A percentile compares a stretch with the other conserved stretches of the same genome.
phyloP scores from a whole-genome alignment of 2,113 vertebrate species.

The Petroica traversi region DNA sequence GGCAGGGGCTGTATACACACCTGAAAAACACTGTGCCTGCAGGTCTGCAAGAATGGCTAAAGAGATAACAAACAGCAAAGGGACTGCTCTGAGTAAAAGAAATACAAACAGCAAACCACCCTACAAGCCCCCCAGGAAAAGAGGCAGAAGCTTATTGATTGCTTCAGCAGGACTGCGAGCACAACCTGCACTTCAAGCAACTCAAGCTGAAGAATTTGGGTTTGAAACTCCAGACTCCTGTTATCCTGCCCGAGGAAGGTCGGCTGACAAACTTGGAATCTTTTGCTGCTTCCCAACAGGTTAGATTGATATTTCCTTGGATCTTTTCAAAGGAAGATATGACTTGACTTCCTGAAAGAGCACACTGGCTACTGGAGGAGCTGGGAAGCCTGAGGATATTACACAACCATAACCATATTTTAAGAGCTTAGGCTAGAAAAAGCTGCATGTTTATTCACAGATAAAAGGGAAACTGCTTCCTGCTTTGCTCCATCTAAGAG shows the following conservation, averaged over 20 bases:
- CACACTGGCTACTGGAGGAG: neutral
- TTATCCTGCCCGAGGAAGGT: neutral
- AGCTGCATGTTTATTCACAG: slow-evolving; percentile 36
- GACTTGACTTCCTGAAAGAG: neutral
- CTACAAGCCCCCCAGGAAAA: neutral
- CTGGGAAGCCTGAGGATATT: slow-evolving; percentile 2
- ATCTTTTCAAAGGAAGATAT: neutral
- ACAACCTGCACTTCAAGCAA: neutral
- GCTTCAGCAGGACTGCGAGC: neutral
- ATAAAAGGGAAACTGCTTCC: slow-evolving; percentile 21
- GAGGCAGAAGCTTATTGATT: neutral
- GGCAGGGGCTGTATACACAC: neutral
- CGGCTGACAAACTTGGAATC: neutral
- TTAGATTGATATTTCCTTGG: neutral
- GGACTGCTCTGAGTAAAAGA: neutral
- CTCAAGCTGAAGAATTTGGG: neutral
- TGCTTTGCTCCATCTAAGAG: neutral
- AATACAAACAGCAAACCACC: neutral
- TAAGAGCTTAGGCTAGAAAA: slow-evolving; percentile 30
- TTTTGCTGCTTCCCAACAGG: neutral
- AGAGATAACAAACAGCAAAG: neutral
- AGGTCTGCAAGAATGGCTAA: neutral
- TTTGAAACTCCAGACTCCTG: neutral
- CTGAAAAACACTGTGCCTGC: neutral
- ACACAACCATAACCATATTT: slow-evolving; percentile 12